These are phyloP conservation scores for Vidua chalybeata DNA, from an alignment of 2,113 vertebrate species.

Conservation along the genomic window DNA sequence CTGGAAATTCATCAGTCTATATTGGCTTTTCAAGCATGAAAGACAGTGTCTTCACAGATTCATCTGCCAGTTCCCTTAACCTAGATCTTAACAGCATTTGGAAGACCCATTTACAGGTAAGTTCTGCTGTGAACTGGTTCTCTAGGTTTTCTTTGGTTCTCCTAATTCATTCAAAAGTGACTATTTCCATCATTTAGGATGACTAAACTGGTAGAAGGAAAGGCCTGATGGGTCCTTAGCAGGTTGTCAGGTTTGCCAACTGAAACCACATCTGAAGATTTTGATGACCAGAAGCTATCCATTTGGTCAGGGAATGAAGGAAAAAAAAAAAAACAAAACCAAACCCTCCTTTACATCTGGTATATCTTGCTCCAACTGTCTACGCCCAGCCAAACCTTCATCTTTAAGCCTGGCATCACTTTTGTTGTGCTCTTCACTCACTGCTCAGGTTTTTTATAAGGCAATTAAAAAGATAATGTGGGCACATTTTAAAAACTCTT, in stretches of 20 bases:
- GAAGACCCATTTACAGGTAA: neutral
- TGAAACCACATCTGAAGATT: neutral
- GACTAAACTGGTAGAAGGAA: neutral
- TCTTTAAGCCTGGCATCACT: neutral
- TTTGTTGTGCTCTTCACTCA: neutral
- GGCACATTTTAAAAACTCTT: neutral
- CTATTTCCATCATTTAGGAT: neutral
- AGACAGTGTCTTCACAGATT: neutral
- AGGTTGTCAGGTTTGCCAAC: fast-evolving
- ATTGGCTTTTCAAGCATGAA: neutral
- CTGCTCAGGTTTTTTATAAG: neutral
- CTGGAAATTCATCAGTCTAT: fast-evolving
- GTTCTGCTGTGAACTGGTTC: neutral
- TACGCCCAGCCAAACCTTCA: fast-evolving
- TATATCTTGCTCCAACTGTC: neutral
- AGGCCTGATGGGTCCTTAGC: neutral
- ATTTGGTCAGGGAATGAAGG: neutral
- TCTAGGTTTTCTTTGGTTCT: neutral
- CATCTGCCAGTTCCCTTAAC: neutral
- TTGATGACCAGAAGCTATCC: neutral
- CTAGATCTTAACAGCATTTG: neutral
- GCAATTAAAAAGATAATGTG: neutral
- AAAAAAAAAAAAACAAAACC: neutral
- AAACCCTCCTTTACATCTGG: neutral
- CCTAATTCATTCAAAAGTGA: neutral